phyloP scores from a whole-genome alignment of 2,888 invertebrate species.

The Pollenia angustigena region DNA sequence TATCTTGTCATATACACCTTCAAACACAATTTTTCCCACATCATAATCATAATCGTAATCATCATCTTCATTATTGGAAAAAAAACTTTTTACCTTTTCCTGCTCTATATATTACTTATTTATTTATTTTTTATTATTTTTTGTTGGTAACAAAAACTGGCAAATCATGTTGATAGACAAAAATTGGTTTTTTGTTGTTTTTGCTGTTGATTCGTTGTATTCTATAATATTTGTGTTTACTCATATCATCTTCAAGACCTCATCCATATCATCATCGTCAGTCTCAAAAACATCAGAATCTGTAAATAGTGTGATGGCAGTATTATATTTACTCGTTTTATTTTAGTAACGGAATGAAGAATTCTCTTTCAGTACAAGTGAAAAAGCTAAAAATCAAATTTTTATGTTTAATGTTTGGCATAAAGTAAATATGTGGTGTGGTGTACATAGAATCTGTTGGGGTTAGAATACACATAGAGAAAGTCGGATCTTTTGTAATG shows the following conservation, averaged over 20 bases:
- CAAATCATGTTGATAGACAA: constrained; percentile 66
- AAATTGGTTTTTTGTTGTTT: constrained; percentile 6
- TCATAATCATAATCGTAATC: constrained; percentile 22
- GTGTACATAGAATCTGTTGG: neutral
- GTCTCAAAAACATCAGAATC: neutral
- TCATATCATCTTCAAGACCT: constrained; percentile 54
- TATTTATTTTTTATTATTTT: neutral
- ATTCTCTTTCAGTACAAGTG: neutral
- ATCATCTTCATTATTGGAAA: constrained; percentile 12
- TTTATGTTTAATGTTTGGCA: constrained; percentile 28
- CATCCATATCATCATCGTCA: constrained; percentile 38
- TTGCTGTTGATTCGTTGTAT: constrained; percentile 27
- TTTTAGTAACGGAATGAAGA: neutral
- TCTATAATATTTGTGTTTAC: constrained; percentile 52
- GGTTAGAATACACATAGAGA: constrained; percentile 26
- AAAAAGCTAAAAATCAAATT: constrained; percentile 61
- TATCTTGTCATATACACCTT: constrained; percentile 11
- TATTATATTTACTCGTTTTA: constrained; percentile 1
- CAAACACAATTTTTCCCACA: constrained; percentile 2
- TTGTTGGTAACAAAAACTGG: constrained; percentile 32
- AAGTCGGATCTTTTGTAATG: neutral
- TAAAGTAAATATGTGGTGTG: constrained; percentile 9
- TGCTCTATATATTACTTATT: neutral
- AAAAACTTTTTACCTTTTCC: constrained; percentile 25
- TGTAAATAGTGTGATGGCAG: constrained; percentile 11